Evolutionary conservation across 2,888 invertebrate genomes (phyloP).

Genomic region (Xestia xanthographa): DNA sequence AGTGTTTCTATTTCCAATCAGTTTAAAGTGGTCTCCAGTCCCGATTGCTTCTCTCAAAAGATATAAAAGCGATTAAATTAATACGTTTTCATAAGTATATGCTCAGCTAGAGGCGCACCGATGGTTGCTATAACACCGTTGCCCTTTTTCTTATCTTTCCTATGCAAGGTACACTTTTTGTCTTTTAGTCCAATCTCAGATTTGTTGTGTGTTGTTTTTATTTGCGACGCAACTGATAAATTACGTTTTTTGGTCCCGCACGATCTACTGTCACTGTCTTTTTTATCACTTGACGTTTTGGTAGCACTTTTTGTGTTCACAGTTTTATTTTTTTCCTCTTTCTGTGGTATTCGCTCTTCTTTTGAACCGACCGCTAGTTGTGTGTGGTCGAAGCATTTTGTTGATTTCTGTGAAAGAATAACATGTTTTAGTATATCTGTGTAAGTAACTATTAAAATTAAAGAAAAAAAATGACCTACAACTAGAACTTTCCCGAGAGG

Average conservation of each 20-base stretch:
- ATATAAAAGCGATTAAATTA: constrained; percentile 66
- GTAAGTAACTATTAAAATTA: not conserved
- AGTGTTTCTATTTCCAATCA: constrained; percentile 27
- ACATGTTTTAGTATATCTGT: not conserved
- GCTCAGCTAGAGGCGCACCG: constrained; percentile 81
- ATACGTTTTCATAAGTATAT: constrained; percentile 86
- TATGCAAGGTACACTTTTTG: constrained; percentile 83
- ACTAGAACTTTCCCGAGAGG: not conserved
- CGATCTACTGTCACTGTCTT: constrained; percentile 71
- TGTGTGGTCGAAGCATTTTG: constrained; percentile 85
- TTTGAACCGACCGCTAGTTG: constrained; percentile 76
- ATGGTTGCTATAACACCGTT: constrained; percentile 80
- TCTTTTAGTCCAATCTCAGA: constrained; percentile 85
- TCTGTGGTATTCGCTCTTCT: constrained; percentile 58
- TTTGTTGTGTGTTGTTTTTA: constrained; percentile 87
- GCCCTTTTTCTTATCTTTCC: constrained; percentile 80
- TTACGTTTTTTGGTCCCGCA: constrained; percentile 84
- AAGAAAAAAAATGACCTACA: too few species aligned
- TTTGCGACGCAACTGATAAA: constrained; percentile 83
- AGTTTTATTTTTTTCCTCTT: constrained; percentile 64
- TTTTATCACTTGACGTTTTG: constrained; percentile 67
- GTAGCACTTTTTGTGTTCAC: constrained; percentile 64
- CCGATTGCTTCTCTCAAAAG: constrained; percentile 40
- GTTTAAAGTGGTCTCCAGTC: constrained; percentile 38
- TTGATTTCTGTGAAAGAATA: constrained; percentile 81